Evolutionary conservation across 2,888 invertebrate species (phyloP).

Genomic region (Heliconius cydno): DNA sequence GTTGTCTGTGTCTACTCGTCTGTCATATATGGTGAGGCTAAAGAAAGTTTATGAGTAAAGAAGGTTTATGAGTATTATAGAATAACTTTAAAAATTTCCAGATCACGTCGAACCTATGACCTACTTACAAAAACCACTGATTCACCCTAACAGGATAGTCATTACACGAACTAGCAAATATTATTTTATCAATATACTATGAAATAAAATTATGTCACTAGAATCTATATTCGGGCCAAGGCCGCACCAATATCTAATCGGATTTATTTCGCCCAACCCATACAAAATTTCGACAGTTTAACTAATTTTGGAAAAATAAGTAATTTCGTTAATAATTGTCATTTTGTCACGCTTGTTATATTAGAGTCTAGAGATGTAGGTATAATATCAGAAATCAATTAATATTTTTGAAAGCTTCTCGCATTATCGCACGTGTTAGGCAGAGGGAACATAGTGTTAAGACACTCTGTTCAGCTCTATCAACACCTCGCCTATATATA

Average conservation of each 20-base stretch:
- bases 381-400: no score
- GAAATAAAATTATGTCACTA: neutral
- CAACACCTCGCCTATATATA: no score
- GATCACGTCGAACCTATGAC: neutral
- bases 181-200: neutral
- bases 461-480: neutral
- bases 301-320: neutral
- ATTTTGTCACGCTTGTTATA: neutral
- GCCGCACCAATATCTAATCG: conserved; percentile 23
- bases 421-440: no score
- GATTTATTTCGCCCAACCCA: conserved; percentile 19
- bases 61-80: neutral
- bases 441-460: neutral
- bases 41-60: no score
- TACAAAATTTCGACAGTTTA: conserved; percentile 16
- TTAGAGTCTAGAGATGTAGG: neutral
- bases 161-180: neutral
- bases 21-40: no score
- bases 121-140: neutral
- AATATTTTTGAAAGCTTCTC: no score
- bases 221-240: conserved; percentile 1
- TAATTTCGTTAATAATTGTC: neutral
- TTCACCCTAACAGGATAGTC: neutral
- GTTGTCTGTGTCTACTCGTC: no score
- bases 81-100: neutral